A percentile compares a stretch with the other conserved stretches of the same genome.
phyloP scores from a whole-genome alignment of 92 coral and sea anemone genomes.

The Porites evermanni region DNA sequence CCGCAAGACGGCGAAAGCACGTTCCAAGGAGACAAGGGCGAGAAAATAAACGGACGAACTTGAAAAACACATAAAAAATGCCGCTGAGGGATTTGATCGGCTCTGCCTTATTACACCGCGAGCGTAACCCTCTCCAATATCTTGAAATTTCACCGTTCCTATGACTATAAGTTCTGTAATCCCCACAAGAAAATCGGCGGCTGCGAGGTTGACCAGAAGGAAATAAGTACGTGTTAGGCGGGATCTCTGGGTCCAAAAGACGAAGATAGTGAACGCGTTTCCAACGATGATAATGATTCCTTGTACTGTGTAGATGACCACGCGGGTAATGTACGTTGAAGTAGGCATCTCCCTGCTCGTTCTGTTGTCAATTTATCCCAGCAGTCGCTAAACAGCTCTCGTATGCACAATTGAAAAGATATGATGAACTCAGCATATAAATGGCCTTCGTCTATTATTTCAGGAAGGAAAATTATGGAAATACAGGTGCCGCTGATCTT shows the following conservation, averaged over 20 bases:
- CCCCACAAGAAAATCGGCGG: constrained; percentile 24
- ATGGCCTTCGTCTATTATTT: too few species aligned
- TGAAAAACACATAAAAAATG: neutral
- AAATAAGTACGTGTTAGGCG: neutral
- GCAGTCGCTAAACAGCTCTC: too few species aligned
- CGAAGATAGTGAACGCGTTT: constrained; percentile 11
- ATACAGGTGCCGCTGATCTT: too few species aligned
- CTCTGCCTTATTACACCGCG: too few species aligned
- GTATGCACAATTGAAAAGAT: too few species aligned
- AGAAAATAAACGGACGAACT: neutral
- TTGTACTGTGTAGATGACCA: neutral
- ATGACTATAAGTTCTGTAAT: neutral
- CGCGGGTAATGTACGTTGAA: neutral
- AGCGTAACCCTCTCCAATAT: too few species aligned
- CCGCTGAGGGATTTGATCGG: neutral
- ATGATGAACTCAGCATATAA: too few species aligned
- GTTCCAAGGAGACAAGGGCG: constrained; percentile 16
- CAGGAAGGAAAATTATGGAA: too few species aligned
- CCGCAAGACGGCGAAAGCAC: constrained; percentile 15
- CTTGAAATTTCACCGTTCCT: neutral
- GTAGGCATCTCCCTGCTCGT: neutral
- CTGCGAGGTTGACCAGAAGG: constrained; percentile 15
- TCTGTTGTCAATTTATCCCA: too few species aligned
- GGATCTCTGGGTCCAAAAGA: neutral
- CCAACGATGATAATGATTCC: neutral